Evolutionary conservation across 2,888 invertebrate genomes (phyloP).

Genomic region (Keiferia lycopersicella): DNA sequence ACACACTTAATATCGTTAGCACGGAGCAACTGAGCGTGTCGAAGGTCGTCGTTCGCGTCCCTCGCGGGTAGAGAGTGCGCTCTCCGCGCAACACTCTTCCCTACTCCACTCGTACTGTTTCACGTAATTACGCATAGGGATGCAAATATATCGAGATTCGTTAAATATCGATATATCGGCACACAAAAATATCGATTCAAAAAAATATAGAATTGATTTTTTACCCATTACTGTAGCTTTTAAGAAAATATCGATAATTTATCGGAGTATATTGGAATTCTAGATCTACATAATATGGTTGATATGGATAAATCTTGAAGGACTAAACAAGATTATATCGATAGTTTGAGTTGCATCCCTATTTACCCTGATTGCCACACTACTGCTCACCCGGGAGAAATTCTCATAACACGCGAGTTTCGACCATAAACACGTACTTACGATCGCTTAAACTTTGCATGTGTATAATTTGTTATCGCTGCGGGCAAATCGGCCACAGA

Average conservation of each 20-base stretch:
- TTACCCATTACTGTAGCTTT: too few species aligned
- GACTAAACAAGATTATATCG: too few species aligned
- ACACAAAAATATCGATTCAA: too few species aligned
- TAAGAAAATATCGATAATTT: too few species aligned
- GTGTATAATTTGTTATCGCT: slow-evolving; percentile 1
- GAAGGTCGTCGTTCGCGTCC: slow-evolving; percentile 41
- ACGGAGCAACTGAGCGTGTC: slow-evolving; percentile 39
- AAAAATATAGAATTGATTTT: too few species aligned
- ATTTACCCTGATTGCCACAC: slow-evolving; percentile 42
- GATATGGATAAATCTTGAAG: too few species aligned
- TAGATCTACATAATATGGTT: too few species aligned
- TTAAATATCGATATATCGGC: too few species aligned
- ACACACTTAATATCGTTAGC: slow-evolving; percentile 25
- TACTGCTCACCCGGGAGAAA: slow-evolving; percentile 36
- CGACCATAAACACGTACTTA: neutral
- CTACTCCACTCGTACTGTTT: slow-evolving; percentile 8
- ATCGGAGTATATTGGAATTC: too few species aligned
- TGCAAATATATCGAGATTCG: too few species aligned
- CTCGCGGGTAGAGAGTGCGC: slow-evolving; percentile 26
- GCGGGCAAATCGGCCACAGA: neutral
- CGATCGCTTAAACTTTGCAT: slow-evolving; percentile 4
- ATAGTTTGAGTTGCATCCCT: too few species aligned
- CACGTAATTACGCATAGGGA: slow-evolving; percentile 44
- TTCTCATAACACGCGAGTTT: slow-evolving; percentile 21
- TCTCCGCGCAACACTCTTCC: slow-evolving; percentile 3